Evolutionary conservation across 2,113 vertebrate species (phyloP), one percentile per base, ranked within the genome.

Genomic region (Stigmatopora nigra): DNA sequence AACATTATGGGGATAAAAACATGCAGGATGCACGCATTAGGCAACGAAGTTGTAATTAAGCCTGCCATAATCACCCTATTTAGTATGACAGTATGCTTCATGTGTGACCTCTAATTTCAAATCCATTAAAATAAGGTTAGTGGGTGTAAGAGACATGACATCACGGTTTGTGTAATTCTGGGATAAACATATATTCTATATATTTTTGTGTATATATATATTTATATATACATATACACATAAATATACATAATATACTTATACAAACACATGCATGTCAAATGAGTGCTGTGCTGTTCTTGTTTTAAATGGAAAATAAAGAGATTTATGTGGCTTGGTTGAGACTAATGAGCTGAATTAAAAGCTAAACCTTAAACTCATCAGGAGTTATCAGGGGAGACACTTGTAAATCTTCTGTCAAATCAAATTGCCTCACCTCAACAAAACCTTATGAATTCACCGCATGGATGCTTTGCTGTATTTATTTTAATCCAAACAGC

Each of bases 21-120:
- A 82, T 67, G 74, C 65, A 3, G 72, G 60, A 69, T 9, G 53
- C 72, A 65, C 82, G 72, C 58, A 60, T 85, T 85, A 82, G 68
- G 72, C 63, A 69, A 81, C 82, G 78, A 85, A 79, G 78, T 83
- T 83, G 81, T 84, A 83, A 85, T 89, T 86, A 88, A 83, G 77
- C 60, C 74, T 53, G 76, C 72, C 75, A 79, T 84, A 86, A 87
- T 88, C 78, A 83, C 82, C 84, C 85, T 81, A 85, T 85, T 82
- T 84, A 65, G 63, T 78, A 70, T 83, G 81, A 81, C 83, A 87
- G 82, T 75, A 78, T 58, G 70, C 68, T 80, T 85, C 84, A 88
- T 79, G 82, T 81, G 79, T 86, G 84, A 87, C 81, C 80, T 87
- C 82, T 86, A 76, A 88, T 83, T 89, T 86, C 73, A 78, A 72